These are phyloP conservation scores for roundworm (Caenorhabditis elegans) DNA, from an alignment of 1,140 invertebrate species.

Conservation along the genomic window DNA sequence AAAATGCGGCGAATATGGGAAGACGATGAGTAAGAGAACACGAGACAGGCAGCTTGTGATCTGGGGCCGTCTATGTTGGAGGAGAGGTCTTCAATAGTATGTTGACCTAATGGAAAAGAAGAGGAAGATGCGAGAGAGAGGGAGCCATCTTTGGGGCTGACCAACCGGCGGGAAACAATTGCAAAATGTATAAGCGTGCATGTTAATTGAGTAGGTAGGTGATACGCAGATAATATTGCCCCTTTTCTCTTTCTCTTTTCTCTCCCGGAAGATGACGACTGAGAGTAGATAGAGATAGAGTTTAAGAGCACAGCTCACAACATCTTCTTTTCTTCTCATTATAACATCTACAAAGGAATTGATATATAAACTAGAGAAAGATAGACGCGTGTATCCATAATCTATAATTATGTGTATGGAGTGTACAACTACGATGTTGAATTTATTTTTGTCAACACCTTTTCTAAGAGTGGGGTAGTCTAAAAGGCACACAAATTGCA, in stretches of 20 bases:
- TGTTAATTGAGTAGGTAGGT: neutral
- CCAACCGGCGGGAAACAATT: neutral
- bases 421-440: too few relatives aligned
- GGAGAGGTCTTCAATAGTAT: neutral
- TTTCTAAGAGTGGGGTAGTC: too few relatives aligned
- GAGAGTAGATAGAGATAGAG: too few relatives aligned
- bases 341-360: too few relatives aligned
- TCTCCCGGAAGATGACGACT: neutral
- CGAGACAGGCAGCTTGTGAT: conserved; percentile 7
- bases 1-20: neutral
- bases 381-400: too few relatives aligned
- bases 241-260: neutral
- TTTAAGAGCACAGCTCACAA: too few relatives aligned
- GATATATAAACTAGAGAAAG: too few relatives aligned
- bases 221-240: conserved; percentile 1
- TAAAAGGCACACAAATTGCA: too few relatives aligned
- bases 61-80: neutral
- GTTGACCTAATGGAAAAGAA: conserved; percentile 8
- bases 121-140: neutral
- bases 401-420: too few relatives aligned
- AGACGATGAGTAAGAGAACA: conserved; percentile 5
- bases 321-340: too few relatives aligned
- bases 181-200: neutral
- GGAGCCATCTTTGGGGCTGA: neutral
- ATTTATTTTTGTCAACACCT: too few relatives aligned